Conservation (phyloP, 2,113 vertebrate species). For the Indicator maculatus region DNA sequence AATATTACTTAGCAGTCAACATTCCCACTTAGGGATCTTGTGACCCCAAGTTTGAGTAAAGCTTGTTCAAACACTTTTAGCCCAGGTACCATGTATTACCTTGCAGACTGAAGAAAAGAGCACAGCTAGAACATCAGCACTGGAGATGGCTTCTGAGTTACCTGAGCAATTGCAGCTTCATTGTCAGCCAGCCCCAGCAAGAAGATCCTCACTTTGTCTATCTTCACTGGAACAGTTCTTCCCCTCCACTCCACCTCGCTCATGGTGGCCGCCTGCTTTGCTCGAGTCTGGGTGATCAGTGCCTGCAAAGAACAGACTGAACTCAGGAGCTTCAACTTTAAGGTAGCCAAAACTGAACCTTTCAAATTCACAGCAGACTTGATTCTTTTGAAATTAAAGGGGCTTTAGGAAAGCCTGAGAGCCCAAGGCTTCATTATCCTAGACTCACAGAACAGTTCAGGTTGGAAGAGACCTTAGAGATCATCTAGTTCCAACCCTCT, state of each 20-base stretch:
- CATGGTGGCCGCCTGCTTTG: constrained; percentile 97
- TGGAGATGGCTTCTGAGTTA: constrained; percentile 37
- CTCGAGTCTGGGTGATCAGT: constrained; percentile 93
- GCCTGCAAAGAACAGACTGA: constrained; percentile 69
- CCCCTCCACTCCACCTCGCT: constrained; percentile 97
- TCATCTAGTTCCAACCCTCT: too few relatives aligned
- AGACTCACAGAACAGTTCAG: too few relatives aligned
- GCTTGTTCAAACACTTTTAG: background rate
- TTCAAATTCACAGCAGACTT: background rate
- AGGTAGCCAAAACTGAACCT: background rate
- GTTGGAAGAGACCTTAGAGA: too few relatives aligned
- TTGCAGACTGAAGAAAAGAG: background rate
- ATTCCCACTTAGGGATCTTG: background rate
- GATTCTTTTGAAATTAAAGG: background rate
- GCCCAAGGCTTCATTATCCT: background rate
- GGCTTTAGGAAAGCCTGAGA: background rate
- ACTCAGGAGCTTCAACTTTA: background rate
- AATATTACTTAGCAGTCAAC: background rate
- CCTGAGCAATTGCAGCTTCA: constrained; percentile 92
- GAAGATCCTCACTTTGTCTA: constrained; percentile 95
- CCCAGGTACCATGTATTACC: background rate
- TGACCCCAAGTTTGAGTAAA: background rate
- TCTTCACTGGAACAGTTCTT: constrained; percentile 90
- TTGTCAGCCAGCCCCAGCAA: constrained; percentile 92
- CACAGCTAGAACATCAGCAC: background rate